phyloP scores from a whole-genome alignment of 2,888 invertebrate genomes.

The Scrobipalpa atriplicella region DNA sequence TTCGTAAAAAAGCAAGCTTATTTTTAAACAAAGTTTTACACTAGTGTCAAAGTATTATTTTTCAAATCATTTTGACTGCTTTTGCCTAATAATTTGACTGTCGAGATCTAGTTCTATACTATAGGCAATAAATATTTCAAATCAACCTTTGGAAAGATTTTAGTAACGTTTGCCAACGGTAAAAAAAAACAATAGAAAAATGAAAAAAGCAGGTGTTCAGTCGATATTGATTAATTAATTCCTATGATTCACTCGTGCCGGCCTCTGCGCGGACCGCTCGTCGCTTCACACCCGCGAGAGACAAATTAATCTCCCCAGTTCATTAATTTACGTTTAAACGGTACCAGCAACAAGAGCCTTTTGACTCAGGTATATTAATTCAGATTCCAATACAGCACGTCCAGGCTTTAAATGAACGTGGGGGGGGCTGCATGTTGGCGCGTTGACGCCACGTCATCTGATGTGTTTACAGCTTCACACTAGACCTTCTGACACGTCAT shows the following conservation, averaged over 20 bases:
- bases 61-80: no score
- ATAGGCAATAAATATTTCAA: no score
- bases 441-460: no score
- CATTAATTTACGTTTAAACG: constrained; percentile 54
- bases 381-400: constrained; percentile 20
- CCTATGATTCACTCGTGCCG: constrained; percentile 39
- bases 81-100: no score
- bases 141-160: neutral
- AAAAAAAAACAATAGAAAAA: neutral
- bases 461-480: no score
- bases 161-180: neutral
- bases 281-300: constrained; percentile 50
- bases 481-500: no score
- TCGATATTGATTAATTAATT: constrained; percentile 41
- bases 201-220: neutral
- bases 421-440: no score
- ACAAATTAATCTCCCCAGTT: constrained; percentile 52
- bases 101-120: no score
- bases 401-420: no score
- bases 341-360: constrained; percentile 35
- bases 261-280: constrained; percentile 33
- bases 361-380: constrained; percentile 23
- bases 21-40: no score
- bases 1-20: neutral
- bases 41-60: no score